Evolutionary conservation across 2,113 vertebrate species (phyloP), one percentile per base, ranked within the genome.

Genomic region (Marmota flaviventris): DNA sequence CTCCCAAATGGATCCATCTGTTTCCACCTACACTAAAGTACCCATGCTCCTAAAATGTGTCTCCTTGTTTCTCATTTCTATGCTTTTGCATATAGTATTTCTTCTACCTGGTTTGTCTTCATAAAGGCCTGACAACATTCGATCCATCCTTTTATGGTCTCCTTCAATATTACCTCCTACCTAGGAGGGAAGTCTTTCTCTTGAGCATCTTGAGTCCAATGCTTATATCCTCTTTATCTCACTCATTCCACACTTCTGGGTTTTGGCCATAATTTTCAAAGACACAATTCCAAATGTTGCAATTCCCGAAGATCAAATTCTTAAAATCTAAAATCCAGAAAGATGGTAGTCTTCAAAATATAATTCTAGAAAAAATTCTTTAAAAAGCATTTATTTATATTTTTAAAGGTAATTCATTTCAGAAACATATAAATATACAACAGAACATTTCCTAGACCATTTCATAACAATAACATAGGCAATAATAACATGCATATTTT

Each of bases 91-190:
- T 4, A 45, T 34, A 32, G 11, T 29, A 9, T 32, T 39, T 82
- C 34, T 96, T 95, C 51, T 34, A 70, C 22, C 29, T 93, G 53
- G 10, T 32, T 83, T 83, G 42, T 76, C n/a, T 85, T 88, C 24
- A 37, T 63, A 77, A 91, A 67, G 70, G 4, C 5, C 24, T 53
- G 56, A 34, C 14, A 56, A 70, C 93, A 61, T 27, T 27, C 48
- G 75, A n/a, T 32, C 7, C 7, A 27, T 14, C 34, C 70, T 92
- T 32, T 78, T 51, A 88, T 58, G 12, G 12, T 51, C 25, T 34
- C 45, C 10, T 5, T 34, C 29, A 32, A 20, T 65, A 25, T 5
- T 81, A 2, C 22, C 6, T 82, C 34, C 27, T 39, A 4, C 6
- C 25, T 32, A 39, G 18, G 51, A 63, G 48, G 51, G 4, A 81